phyloP scores from a whole-genome alignment of 2,113 vertebrate genomes.

The Eulemur macaco region DNA sequence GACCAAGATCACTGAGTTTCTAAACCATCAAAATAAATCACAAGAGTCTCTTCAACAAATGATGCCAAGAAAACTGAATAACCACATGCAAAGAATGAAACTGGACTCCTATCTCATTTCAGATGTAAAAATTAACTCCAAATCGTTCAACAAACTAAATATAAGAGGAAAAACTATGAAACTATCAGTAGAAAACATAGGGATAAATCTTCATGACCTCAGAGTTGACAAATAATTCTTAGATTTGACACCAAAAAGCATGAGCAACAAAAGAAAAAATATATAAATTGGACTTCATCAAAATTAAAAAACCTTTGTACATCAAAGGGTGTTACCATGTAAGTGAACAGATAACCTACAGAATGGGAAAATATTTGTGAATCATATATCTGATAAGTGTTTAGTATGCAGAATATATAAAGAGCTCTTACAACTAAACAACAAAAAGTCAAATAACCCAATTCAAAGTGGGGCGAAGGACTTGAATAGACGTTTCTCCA shows the following conservation, averaged over 20 bases:
- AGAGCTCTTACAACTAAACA: neutral
- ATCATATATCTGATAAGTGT: constrained; percentile 7
- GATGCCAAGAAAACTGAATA: neutral
- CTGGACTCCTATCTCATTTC: neutral
- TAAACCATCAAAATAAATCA: neutral
- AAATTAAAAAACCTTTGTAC: neutral
- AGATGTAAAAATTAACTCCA: neutral
- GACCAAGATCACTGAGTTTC: neutral
- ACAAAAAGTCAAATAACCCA: neutral
- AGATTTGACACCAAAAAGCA: neutral
- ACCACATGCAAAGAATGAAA: neutral
- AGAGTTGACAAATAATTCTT: neutral
- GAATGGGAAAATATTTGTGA: neutral
- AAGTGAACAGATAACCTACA: neutral
- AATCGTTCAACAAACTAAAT: neutral
- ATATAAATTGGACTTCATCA: neutral
- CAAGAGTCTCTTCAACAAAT: neutral
- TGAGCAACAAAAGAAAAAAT: neutral
- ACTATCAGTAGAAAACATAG: neutral
- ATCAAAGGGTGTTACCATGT: neutral
- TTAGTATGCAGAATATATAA: neutral
- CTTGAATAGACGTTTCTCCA: neutral
- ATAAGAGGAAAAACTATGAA: neutral
- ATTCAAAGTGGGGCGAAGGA: neutral
- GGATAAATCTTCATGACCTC: neutral